Conservation (phyloP, 2,113 vertebrate genomes). For the Cryptotis parvus region DNA sequence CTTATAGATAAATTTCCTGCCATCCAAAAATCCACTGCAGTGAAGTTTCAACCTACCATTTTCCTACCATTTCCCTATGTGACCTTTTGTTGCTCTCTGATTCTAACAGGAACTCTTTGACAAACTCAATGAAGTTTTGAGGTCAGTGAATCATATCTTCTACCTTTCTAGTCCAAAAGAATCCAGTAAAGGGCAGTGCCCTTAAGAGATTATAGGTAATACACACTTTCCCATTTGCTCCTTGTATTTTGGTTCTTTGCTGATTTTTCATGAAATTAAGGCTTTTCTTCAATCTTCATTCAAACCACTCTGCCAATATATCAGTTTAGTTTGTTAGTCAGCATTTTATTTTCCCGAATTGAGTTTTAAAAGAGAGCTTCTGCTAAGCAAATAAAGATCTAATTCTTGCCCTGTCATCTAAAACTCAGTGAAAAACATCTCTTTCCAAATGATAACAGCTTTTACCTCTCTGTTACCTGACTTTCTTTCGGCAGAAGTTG, state of each 20-base stretch:
- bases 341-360: constrained; percentile 25
- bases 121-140: constrained; percentile 9
- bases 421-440: not conserved
- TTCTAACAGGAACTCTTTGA: not conserved
- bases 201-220: not conserved
- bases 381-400: constrained; percentile 19
- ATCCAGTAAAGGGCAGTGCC: not conserved
- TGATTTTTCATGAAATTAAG: constrained; percentile 11
- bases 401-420: not conserved
- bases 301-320: not conserved
- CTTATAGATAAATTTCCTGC: not conserved
- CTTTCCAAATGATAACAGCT: not conserved
- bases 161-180: not conserved
- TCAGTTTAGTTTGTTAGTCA: not conserved
- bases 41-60: not conserved
- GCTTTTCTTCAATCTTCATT: not conserved
- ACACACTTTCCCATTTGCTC: not conserved
- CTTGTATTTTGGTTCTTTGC: not conserved
- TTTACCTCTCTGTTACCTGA: not conserved
- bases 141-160: not conserved
- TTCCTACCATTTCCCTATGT: not conserved
- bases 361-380: not conserved
- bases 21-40: not conserved
- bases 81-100: not conserved
- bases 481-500: not conserved